Percentiles rank a stretch among this genome's conserved stretches.
phyloP scores from a whole-genome alignment of 2,888 invertebrate genomes.

The Sycophila texana region DNA sequence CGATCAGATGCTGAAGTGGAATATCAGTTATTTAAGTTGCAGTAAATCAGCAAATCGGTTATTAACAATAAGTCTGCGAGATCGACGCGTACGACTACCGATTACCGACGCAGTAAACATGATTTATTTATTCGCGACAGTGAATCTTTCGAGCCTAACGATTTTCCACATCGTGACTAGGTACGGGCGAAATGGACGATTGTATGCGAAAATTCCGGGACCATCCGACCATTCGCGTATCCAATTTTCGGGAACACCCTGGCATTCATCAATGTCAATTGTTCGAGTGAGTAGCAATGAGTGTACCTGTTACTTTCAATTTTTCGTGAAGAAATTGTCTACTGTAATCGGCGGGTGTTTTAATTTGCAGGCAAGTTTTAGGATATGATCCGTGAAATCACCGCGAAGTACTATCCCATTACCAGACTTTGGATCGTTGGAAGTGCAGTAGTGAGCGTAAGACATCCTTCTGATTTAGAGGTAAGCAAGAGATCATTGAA shows the following conservation, averaged over 20 bases:
- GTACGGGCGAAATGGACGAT: slow-evolving; percentile 63
- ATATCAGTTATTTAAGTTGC: too few relatives aligned
- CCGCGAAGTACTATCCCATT: slow-evolving; percentile 64
- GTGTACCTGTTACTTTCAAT: neutral
- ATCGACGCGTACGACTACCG: too few relatives aligned
- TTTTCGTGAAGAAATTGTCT: neutral
- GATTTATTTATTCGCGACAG: neutral
- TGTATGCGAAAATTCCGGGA: slow-evolving; percentile 71
- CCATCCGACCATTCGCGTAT: slow-evolving; percentile 58
- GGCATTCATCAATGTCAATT: slow-evolving; percentile 7
- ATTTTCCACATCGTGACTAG: slow-evolving; percentile 54
- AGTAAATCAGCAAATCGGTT: too few relatives aligned
- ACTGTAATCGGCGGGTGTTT: too few relatives aligned
- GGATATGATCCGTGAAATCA: slow-evolving; percentile 50
- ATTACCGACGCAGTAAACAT: too few relatives aligned
- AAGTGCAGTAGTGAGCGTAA: slow-evolving; percentile 59
- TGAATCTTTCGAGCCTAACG: slow-evolving; percentile 25
- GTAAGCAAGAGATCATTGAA: slow-evolving; percentile 57
- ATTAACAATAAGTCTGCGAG: too few relatives aligned
- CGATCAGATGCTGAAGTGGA: too few relatives aligned
- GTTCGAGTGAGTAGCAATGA: slow-evolving; percentile 6
- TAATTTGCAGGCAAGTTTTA: slow-evolving; percentile 61
- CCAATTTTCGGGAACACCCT: slow-evolving; percentile 63
- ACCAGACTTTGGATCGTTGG: slow-evolving; percentile 61
- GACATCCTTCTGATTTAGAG: slow-evolving; percentile 68